Conservation (phyloP, 1,140 invertebrate species). For the Alviniconcha marisindica region DNA sequence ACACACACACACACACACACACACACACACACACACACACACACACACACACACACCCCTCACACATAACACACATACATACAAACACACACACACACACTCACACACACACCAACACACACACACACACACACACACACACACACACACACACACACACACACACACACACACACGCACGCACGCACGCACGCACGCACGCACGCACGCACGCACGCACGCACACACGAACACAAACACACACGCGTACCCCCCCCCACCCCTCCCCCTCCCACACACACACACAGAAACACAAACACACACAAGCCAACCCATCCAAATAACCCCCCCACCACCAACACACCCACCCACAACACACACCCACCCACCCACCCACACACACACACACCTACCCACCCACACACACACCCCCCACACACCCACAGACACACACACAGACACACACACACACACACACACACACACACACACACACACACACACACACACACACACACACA, state of each 20-base stretch:
- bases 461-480: too few species aligned
- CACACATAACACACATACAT: too few species aligned
- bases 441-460: too few species aligned
- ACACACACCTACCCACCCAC: too few species aligned
- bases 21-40: background rate
- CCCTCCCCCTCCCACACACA: background rate
- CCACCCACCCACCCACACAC: too few species aligned
- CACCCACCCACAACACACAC: too few species aligned
- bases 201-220: background rate
- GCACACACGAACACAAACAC: background rate
- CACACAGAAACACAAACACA: background rate
- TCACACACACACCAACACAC: conserved; percentile 2
- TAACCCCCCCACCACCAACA: too few species aligned
- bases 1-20: conserved; percentile 14
- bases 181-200: background rate
- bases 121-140: conserved; percentile 4
- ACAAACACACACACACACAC: conserved; percentile 12
- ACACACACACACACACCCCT: background rate
- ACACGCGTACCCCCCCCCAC: background rate
- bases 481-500: too few species aligned
- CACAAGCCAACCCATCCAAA: too few species aligned
- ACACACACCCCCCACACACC: too few species aligned
- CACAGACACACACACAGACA: too few species aligned
- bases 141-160: conserved; percentile 22
- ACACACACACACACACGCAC: conserved; percentile 24